A percentile compares a stretch with the other conserved stretches of the same genome.
These are phyloP conservation scores for Polyommatus icarus DNA, from an alignment of 2,888 invertebrate genomes.

Conservation along the genomic window DNA sequence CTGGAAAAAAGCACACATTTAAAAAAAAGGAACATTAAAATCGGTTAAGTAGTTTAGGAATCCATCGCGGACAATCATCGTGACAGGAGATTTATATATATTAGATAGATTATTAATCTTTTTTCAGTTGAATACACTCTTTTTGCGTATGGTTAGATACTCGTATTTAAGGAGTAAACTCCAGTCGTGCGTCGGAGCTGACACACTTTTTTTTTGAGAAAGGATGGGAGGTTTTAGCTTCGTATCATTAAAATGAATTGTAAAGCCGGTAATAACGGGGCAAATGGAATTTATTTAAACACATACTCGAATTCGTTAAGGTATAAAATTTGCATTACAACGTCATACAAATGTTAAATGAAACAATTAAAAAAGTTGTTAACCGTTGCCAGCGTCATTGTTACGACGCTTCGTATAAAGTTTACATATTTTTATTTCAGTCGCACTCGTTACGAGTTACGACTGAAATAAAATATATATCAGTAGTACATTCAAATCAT, in stretches of 20 bases:
- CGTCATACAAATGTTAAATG: slow-evolving; percentile 28
- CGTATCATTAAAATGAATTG: background rate
- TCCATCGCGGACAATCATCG: too few species aligned
- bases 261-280: background rate
- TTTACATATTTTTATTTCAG: slow-evolving; percentile 25
- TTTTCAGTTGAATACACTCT: too few species aligned
- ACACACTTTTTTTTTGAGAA: background rate
- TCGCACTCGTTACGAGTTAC: slow-evolving; percentile 16
- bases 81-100: too few species aligned
- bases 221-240: background rate
- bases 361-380: slow-evolving; percentile 29
- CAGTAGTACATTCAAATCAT: background rate
- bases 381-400: slow-evolving; percentile 9
- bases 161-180: too few species aligned
- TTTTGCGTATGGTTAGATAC: too few species aligned
- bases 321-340: slow-evolving; percentile 24
- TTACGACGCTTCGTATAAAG: slow-evolving; percentile 11
- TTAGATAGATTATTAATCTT: too few species aligned
- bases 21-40: too few species aligned
- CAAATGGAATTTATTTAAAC: slow-evolving; percentile 1
- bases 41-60: too few species aligned
- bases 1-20: too few species aligned
- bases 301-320: background rate
- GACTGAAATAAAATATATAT: too few species aligned
- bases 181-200: too few species aligned